phyloP scores from a whole-genome alignment of 2,888 invertebrate genomes.

The Troglohyphantes excavatus region DNA sequence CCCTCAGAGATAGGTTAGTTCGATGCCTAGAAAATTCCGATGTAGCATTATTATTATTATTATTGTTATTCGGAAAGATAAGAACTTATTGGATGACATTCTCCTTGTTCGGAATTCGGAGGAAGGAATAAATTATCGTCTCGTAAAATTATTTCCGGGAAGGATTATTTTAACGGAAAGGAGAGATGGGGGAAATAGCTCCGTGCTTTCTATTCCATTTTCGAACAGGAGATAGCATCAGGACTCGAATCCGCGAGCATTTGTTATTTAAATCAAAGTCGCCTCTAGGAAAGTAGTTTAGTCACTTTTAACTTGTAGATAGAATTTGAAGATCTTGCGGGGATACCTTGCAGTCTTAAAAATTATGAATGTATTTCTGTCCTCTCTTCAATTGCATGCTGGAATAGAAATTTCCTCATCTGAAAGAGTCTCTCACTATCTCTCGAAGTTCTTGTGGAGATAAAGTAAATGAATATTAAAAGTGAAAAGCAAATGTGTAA shows the following conservation, averaged over 20 bases:
- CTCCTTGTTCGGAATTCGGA: neutral
- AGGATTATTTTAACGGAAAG: neutral
- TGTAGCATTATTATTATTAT: neutral
- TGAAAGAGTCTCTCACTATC: too few relatives aligned
- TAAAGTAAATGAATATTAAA: too few relatives aligned
- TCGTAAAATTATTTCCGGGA: constrained; percentile 6
- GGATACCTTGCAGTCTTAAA: neutral
- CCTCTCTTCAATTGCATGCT: neutral
- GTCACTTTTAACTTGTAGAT: too few relatives aligned
- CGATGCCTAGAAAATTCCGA: neutral
- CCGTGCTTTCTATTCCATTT: neutral
- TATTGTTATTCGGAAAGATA: neutral
- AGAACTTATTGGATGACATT: constrained; percentile 1
- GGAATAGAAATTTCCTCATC: neutral
- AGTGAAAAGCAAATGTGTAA: too few relatives aligned
- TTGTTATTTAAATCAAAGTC: constrained; percentile 8
- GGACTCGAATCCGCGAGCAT: neutral
- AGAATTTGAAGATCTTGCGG: neutral
- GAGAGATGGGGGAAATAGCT: neutral
- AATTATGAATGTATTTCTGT: neutral
- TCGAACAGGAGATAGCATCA: neutral
- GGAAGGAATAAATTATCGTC: constrained; percentile 1
- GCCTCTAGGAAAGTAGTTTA: neutral
- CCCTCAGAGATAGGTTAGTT: neutral
- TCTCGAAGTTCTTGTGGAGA: too few relatives aligned